Percentiles rank a stretch among this genome's conserved stretches.
These are phyloP conservation scores for Neoascia interrupta DNA, from an alignment of 2,888 invertebrate species.

Conservation along the genomic window DNA sequence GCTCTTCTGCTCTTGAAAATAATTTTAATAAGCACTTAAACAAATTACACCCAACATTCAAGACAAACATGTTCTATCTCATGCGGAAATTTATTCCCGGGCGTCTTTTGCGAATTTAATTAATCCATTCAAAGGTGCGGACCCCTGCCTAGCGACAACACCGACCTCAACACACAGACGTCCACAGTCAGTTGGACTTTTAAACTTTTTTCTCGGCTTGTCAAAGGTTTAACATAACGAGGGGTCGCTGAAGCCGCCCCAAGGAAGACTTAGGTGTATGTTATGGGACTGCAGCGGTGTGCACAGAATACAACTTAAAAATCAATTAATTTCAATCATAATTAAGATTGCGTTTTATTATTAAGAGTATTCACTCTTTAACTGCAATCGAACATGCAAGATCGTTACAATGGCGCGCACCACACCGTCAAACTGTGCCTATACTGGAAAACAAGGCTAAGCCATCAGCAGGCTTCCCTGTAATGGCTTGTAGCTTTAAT, in stretches of 20 bases:
- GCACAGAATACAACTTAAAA: constrained; percentile 53
- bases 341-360: constrained; percentile 64
- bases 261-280: not conserved
- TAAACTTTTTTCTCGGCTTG: not conserved
- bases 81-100: too few relatives aligned
- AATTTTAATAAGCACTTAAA: too few relatives aligned
- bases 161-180: constrained; percentile 14
- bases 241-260: constrained; percentile 15
- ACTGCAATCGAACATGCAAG: constrained; percentile 67
- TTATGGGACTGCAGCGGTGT: not conserved
- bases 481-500: constrained; percentile 13
- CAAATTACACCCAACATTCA: too few relatives aligned
- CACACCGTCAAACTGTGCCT: not conserved
- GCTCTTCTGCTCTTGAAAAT: too few relatives aligned
- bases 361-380: constrained; percentile 59
- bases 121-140: constrained; percentile 33
- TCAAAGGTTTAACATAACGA: constrained; percentile 43
- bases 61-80: too few relatives aligned
- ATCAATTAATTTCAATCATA: constrained; percentile 68
- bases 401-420: constrained; percentile 41
- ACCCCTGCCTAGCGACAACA: constrained; percentile 39
- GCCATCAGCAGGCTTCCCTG: constrained; percentile 15
- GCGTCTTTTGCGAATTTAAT: constrained; percentile 57
- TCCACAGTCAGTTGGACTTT: not conserved
- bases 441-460: constrained; percentile 17